A percentile compares a stretch with the other conserved stretches of the same genome.
phyloP scores from a whole-genome alignment of 2,888 invertebrate species.

The Pachydiplax longipennis region DNA sequence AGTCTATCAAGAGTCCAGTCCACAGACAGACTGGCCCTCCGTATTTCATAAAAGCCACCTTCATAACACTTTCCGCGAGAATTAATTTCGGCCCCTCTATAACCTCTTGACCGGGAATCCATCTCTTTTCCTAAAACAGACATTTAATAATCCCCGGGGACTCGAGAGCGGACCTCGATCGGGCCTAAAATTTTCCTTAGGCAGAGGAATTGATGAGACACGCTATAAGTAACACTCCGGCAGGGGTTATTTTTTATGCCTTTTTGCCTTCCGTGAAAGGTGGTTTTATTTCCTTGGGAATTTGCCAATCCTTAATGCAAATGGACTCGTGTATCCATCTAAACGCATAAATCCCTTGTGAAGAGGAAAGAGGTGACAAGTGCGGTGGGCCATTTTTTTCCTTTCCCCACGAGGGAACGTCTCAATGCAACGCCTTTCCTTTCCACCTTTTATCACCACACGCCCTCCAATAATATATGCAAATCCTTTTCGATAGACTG shows the following conservation, averaged over 20 bases:
- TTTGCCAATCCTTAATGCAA: conserved; percentile 38
- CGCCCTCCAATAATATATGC: neutral
- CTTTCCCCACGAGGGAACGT: neutral
- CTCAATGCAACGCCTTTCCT: neutral
- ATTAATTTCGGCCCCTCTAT: neutral
- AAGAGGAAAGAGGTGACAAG: conserved; percentile 20
- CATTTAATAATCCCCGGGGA: conserved; percentile 12
- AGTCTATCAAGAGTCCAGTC: neutral
- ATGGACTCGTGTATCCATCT: conserved; percentile 39
- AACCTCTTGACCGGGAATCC: neutral
- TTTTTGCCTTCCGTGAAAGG: conserved; percentile 17
- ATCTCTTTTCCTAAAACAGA: neutral
- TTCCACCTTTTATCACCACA: neutral
- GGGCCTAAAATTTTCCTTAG: conserved; percentile 9
- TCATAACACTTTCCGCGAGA: neutral
- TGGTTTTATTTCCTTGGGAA: conserved; percentile 23
- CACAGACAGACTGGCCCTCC: neutral
- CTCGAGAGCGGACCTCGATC: conserved; percentile 11
- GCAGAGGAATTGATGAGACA: conserved; percentile 28
- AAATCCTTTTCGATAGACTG: neutral
- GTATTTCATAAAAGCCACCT: neutral
- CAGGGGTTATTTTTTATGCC: neutral
- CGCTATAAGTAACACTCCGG: conserved; percentile 34
- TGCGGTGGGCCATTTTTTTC: neutral
- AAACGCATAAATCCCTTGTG: conserved; percentile 30